Evolutionary conservation across 2,888 invertebrate genomes (phyloP), one percentile per base, ranked within the genome.

Genomic region (Cheilosia urbana): DNA sequence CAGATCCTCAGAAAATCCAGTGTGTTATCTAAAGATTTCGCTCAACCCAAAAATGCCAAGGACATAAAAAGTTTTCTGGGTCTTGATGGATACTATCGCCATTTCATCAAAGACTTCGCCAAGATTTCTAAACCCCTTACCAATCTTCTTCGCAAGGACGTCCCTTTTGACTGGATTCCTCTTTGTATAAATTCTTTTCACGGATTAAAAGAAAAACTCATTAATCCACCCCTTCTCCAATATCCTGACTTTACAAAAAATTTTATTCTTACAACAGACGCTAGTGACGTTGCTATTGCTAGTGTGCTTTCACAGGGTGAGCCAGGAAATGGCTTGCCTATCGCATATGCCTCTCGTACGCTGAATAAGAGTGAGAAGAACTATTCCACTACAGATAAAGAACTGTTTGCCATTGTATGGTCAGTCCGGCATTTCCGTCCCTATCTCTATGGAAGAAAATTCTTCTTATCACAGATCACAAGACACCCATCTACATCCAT

Each of bases 391-490:
- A 49, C 13, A 17, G 47, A 65, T 17, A 66, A 49, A 4, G n/a
- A 49, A 30, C 11, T 49, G 15, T 34, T 34, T 19, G 49, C 49
- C 17, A 30, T 30, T 30, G 30, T 30, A 30, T 30, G 30, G 30
- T 30, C 30, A 30, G 30, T 45, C n/a, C n/a, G 13, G 11, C 42
- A 47, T 15, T 27, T 30, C 17, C 24, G 27, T 21, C 66, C 51
- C 47, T 66, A 66, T 17, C 66, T 34, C 3, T 47, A 30, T 47
- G 66, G 51, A 27, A 47, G 49, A 13, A 49, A 51, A 42, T 66
- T 47, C 49, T 30, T 11, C n/a, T 27, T 49, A 66, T 66, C 7
- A 34, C 30, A 49, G 47, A 49, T 19, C n/a, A 34, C 30, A 66
- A 51, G 42, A 21, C 66, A 49, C 47, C 37, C 66, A 42, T 42